Evolutionary conservation across 2,888 invertebrate species (phyloP).

Genomic region (Athrips mouffetella): DNA sequence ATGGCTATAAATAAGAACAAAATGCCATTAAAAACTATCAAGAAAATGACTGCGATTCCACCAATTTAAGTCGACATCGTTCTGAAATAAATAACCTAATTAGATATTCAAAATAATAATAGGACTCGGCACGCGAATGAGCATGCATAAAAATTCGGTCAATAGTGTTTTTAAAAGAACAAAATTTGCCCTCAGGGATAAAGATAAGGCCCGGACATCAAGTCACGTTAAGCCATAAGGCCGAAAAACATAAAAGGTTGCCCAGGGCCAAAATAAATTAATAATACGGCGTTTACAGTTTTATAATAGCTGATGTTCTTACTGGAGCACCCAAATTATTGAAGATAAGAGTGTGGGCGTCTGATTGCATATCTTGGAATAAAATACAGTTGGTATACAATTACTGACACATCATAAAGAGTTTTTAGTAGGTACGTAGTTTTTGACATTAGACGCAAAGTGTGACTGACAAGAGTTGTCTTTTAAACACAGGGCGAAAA

Average conservation of each 20-base stretch:
- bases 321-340: slow-evolving; percentile 37
- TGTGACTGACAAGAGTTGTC: too few species aligned
- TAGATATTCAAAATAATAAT: neutral
- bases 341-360: slow-evolving; percentile 43
- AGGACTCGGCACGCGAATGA: neutral
- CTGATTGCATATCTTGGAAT: slow-evolving; percentile 32
- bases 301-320: slow-evolving; percentile 41
- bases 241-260: slow-evolving; percentile 36
- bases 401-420: too few species aligned
- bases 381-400: slow-evolving; percentile 12
- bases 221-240: slow-evolving; percentile 43
- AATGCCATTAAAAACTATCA: too few species aligned
- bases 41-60: too few species aligned
- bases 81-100: too few species aligned
- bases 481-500: too few species aligned
- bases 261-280: slow-evolving; percentile 44
- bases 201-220: slow-evolving; percentile 36
- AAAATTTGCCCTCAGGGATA: slow-evolving; percentile 26
- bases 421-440: too few species aligned
- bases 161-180: slow-evolving; percentile 23
- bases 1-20: too few species aligned
- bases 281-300: slow-evolving; percentile 43
- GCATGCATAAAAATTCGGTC: slow-evolving; percentile 22
- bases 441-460: too few species aligned
- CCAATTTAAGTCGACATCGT: too few species aligned